Base-by-base conservation (phyloP, 2,888 invertebrate genomes). In the Limnephilus marmoratus region DNA sequence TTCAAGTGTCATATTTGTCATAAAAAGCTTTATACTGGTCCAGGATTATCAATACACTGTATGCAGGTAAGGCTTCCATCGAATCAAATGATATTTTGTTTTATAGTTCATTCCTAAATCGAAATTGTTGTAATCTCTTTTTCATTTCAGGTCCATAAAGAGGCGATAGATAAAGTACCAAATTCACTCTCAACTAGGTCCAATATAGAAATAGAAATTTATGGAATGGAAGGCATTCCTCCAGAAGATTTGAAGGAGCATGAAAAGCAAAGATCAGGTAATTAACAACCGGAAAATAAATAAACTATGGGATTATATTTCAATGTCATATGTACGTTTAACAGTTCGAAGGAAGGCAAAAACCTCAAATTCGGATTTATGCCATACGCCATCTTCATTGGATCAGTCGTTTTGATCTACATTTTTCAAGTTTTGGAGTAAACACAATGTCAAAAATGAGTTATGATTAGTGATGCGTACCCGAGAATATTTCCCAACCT, bases 1-100 rank as follows among this genome's bases (percentile, higher is more conserved):
- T 99, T 99, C 95, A 99, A 99, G 97, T 99, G 99, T 97, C 99
- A 99, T 96, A 99, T 99, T 95, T 99, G 99, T 96, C 99, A 99
- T 96, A 99, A 99, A 96, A 99, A 99, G 96, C 96, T 99, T 94
- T 99, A 99, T 95, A 99, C 99, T 91, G 99, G 99, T 92, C 99
- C 99, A 93, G 99, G 99, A 85, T 96, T 99, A 94, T 99, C 99
- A 94, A 99, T 99, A 96, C 99, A 99, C 96, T 99, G 99, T 96
- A 99, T 99, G 99, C 99, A 99, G 97, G 98, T 98, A 96, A 91
- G 53, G 68, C 68, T 68, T 68, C n/a, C 68, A 68, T 24, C 9
- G 9, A 68, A 68, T 68, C 24, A 68, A 68, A 68, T 83, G 37
- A 83, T 18, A 15, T 49, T 34, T 81, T 53, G 12, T 82, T 49